Conservation (phyloP, 2,888 invertebrate species). For the Cartodere bifasciata region DNA sequence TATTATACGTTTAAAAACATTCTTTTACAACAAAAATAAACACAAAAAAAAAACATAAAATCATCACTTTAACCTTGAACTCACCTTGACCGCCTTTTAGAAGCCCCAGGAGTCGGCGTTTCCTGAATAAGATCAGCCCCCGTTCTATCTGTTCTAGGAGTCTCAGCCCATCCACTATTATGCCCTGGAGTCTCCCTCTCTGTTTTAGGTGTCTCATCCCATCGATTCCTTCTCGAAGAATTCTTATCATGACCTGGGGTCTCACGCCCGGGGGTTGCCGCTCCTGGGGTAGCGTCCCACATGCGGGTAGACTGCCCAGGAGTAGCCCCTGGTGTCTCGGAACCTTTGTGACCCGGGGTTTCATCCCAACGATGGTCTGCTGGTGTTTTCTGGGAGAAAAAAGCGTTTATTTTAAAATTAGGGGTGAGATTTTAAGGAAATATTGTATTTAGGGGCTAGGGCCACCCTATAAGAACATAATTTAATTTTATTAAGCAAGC, state of each 20-base stretch:
- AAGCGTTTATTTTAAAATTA: too few relatives aligned
- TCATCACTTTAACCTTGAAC: background rate
- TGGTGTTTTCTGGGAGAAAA: slow-evolving; percentile 49
- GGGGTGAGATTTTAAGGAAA: too few relatives aligned
- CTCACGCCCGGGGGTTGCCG: slow-evolving; percentile 71
- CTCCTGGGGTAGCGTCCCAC: slow-evolving; percentile 96
- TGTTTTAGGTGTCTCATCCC: slow-evolving; percentile 99
- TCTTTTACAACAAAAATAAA: background rate
- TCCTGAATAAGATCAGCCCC: slow-evolving; percentile 50
- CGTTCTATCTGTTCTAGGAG: slow-evolving; percentile 88
- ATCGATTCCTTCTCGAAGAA: slow-evolving; percentile 81
- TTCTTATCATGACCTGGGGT: slow-evolving; percentile 66
- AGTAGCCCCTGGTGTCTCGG: slow-evolving; percentile 83
- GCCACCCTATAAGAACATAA: too few relatives aligned
- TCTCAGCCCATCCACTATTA: slow-evolving; percentile 95
- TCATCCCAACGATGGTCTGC: slow-evolving; percentile 85
- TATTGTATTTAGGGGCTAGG: too few relatives aligned
- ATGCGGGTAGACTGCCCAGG: slow-evolving; percentile 79
- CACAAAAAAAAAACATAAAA: slow-evolving; percentile 1
- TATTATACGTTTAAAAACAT: too few relatives aligned
- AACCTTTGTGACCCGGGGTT: slow-evolving; percentile 74
- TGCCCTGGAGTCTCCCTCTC: slow-evolving; percentile 95
- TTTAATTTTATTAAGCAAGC: too few relatives aligned
- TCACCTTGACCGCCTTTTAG: slow-evolving; percentile 65
- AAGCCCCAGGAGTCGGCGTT: slow-evolving; percentile 87